Evolutionary conservation across 2,888 invertebrate genomes (phyloP).

Genomic region (Chelonus formosanus): DNA sequence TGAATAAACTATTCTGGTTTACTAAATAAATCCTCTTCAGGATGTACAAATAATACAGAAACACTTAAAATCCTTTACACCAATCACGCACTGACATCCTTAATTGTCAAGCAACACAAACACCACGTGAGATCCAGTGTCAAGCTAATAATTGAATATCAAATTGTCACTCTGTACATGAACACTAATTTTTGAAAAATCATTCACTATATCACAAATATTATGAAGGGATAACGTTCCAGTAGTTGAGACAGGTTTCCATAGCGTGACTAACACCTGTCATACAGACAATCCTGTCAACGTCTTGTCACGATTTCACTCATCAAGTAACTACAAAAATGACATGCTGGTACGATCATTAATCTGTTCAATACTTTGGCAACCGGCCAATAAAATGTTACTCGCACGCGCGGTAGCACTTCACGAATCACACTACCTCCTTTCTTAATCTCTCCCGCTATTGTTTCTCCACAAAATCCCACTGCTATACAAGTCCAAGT

Average conservation of each 20-base stretch:
- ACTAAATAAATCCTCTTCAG: too few species aligned
- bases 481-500: neutral
- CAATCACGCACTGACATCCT: conserved; percentile 29
- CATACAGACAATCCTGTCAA: conserved; percentile 13
- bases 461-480: neutral
- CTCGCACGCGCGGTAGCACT: conserved; percentile 13
- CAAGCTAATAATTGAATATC: neutral
- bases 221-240: neutral
- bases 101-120: conserved; percentile 20
- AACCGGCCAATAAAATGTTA: conserved; percentile 39
- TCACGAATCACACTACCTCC: conserved; percentile 20
- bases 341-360: conserved; percentile 23
- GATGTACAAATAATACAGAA: too few species aligned
- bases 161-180: neutral
- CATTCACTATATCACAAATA: neutral
- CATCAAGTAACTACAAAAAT: conserved; percentile 12
- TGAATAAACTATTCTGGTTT: too few species aligned
- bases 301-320: conserved; percentile 3
- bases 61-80: conserved; percentile 33
- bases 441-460: conserved; percentile 23
- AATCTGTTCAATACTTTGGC: conserved; percentile 36
- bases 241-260: neutral
- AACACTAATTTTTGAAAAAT: neutral
- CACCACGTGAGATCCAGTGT: conserved; percentile 17
- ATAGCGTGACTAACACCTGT: conserved; percentile 20